These are phyloP conservation scores for Trachymyrmex septentrionalis DNA, from an alignment of 1,140 invertebrate species.

Conservation along the genomic window DNA sequence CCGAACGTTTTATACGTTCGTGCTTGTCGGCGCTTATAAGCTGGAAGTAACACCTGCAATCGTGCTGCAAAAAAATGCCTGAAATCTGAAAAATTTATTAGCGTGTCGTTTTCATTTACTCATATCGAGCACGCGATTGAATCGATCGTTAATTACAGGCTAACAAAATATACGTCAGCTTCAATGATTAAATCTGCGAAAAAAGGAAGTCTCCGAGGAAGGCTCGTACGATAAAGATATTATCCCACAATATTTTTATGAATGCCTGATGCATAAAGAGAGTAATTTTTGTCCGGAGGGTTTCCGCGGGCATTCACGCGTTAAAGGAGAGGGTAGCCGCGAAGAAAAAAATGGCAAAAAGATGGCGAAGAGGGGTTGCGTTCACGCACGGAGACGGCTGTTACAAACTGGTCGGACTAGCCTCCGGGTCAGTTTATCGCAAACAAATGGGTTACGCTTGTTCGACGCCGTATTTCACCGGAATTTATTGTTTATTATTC, in stretches of 20 bases:
- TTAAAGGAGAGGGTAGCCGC: slow-evolving; percentile 68
- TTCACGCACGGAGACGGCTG: slow-evolving; percentile 76
- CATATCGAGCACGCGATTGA: background rate
- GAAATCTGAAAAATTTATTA: slow-evolving; percentile 42
- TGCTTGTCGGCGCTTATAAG: slow-evolving; percentile 34
- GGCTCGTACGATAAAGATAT: background rate
- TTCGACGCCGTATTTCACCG: slow-evolving; percentile 85
- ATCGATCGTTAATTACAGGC: background rate
- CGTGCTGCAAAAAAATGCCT: background rate
- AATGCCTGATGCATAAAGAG: background rate
- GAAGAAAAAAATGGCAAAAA: slow-evolving; percentile 62
- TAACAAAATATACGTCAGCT: background rate
- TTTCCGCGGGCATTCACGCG: slow-evolving; percentile 3
- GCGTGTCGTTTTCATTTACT: background rate
- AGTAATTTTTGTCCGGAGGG: slow-evolving; percentile 7
- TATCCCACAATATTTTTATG: background rate
- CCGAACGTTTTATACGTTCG: slow-evolving; percentile 18
- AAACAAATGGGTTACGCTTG: slow-evolving; percentile 86
- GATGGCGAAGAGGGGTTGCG: slow-evolving; percentile 68
- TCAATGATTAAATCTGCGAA: background rate
- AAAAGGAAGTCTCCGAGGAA: background rate
- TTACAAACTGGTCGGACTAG: slow-evolving; percentile 84
- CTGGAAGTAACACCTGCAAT: slow-evolving; percentile 7
- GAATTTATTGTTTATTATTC: slow-evolving; percentile 87
- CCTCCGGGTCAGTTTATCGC: slow-evolving; percentile 86